These are phyloP conservation scores for Rhagoletis pomonella DNA, from an alignment of 1,140 invertebrate genomes.

Conservation along the genomic window DNA sequence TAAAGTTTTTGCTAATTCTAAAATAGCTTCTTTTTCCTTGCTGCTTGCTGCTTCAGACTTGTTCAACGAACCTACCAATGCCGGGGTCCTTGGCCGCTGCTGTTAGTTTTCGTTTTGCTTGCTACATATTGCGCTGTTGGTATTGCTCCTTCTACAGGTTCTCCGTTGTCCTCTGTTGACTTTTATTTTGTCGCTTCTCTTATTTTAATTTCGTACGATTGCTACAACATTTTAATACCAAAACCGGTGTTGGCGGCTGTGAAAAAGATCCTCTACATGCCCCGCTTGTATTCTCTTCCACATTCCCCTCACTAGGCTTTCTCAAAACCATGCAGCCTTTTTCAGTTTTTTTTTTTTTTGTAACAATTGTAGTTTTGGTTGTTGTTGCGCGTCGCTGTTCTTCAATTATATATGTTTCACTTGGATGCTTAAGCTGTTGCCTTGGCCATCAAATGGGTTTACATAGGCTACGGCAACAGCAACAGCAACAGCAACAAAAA, in stretches of 20 bases:
- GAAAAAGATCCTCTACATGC: constrained; percentile 10
- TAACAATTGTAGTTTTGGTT: not conserved
- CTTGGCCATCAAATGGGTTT: not conserved
- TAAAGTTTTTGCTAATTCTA: not conserved
- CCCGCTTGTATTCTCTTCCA: not conserved
- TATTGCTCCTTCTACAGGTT: constrained; percentile 28
- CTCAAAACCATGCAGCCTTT: not conserved
- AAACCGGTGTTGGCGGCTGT: constrained; percentile 33
- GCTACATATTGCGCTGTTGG: not conserved
- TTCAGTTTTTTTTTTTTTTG: not conserved
- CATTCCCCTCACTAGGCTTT: not conserved
- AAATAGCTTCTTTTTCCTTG: not conserved
- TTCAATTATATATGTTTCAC: constrained; percentile 15
- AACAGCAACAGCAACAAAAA: too few species aligned
- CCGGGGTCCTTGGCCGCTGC: not conserved
- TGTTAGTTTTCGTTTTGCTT: not conserved
- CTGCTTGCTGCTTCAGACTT: not conserved
- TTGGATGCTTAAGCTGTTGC: not conserved
- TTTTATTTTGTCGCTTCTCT: constrained; percentile 37
- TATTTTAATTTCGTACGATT: constrained; percentile 9
- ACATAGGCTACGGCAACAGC: not conserved
- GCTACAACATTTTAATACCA: constrained; percentile 43
- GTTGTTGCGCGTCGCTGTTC: not conserved
- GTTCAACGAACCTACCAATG: not conserved
- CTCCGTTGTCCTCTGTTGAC: not conserved